Conservation (phyloP, 2,113 vertebrate genomes). For the Pongo pygmaeus region DNA sequence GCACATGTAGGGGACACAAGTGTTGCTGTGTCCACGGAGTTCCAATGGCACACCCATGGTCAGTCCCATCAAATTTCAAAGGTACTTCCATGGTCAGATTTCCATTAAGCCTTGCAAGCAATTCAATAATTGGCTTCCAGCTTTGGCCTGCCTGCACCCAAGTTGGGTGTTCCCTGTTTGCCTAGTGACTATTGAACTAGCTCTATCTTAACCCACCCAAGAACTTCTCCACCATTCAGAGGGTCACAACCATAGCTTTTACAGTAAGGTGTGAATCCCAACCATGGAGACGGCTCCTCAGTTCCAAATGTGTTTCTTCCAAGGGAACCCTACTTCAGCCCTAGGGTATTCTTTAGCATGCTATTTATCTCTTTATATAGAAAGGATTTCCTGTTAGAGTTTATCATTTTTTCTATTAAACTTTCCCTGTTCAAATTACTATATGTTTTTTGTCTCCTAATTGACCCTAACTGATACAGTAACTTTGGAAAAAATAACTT, state of each 20-base stretch:
- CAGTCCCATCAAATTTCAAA: background rate
- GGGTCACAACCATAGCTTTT: background rate
- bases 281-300: background rate
- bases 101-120: background rate
- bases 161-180: background rate
- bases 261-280: background rate
- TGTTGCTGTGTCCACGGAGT: background rate
- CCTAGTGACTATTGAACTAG: background rate
- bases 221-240: background rate
- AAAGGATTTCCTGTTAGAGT: background rate
- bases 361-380: background rate
- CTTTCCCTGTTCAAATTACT: background rate
- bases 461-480: background rate
- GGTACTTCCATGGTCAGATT: background rate
- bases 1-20: background rate
- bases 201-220: background rate
- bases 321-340: background rate
- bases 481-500: constrained; percentile 37
- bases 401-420: background rate
- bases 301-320: background rate
- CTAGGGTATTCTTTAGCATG: background rate
- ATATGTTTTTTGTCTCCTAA: background rate
- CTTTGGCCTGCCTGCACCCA: background rate
- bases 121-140: background rate
- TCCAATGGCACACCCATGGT: background rate